Evolutionary conservation across 1,140 invertebrate genomes (phyloP).

Genomic region (Papilio helenus): DNA sequence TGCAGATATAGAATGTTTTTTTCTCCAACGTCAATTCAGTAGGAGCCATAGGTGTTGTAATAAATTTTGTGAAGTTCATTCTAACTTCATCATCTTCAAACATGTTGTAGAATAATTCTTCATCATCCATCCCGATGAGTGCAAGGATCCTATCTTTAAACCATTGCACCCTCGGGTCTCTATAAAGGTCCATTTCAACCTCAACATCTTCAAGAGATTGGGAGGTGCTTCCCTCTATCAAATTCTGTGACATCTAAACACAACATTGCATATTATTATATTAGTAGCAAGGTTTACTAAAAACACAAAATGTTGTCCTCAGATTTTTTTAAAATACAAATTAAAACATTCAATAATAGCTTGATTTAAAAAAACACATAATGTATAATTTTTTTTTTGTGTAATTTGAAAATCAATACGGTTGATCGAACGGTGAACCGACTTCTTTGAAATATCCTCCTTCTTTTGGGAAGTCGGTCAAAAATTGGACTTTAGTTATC

Average conservation of each 20-base stretch:
- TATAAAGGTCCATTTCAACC: slow-evolving; percentile 51
- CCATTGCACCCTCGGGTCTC: slow-evolving; percentile 68
- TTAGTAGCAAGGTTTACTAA: neutral
- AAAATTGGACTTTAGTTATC: no score
- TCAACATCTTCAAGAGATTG: slow-evolving; percentile 44
- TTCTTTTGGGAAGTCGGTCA: no score
- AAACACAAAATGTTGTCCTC: neutral
- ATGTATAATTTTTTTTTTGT: no score
- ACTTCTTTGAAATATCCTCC: no score
- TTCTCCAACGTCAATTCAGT: slow-evolving; percentile 67
- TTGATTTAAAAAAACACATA: no score
- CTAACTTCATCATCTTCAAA: slow-evolving; percentile 59
- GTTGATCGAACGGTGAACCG: no score
- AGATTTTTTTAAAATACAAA: no score
- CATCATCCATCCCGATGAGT: slow-evolving; percentile 68
- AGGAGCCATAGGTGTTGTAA: slow-evolving; percentile 56
- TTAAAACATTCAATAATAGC: no score
- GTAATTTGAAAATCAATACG: no score
- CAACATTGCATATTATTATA: neutral
- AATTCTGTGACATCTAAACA: slow-evolving; percentile 1
- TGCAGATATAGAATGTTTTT: slow-evolving; percentile 67
- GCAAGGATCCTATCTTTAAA: slow-evolving; percentile 66
- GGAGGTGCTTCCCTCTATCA: neutral
- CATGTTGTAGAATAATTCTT: slow-evolving; percentile 73
- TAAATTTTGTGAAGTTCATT: slow-evolving; percentile 56